A percentile compares a stretch with the other conserved stretches of the same genome.
These are phyloP conservation scores for Rhinopomastus cyanomelas DNA, from an alignment of 2,113 vertebrate genomes.

Conservation along the genomic window DNA sequence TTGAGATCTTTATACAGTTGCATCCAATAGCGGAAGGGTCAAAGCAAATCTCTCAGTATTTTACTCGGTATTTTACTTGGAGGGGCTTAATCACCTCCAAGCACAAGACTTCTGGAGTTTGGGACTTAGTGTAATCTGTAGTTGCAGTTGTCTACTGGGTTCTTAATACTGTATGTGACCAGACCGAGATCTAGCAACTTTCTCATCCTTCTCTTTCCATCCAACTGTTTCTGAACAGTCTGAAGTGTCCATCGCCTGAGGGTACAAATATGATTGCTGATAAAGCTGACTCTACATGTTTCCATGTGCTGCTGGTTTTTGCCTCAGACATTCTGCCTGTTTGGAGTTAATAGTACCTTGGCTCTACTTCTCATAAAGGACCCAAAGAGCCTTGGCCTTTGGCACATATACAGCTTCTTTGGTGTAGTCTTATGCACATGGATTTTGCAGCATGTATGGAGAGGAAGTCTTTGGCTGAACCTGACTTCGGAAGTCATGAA, in stretches of 20 bases:
- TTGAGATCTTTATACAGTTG: neutral
- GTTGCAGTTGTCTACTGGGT: neutral
- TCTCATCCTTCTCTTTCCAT: neutral
- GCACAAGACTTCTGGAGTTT: neutral
- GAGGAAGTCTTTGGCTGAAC: slow-evolving; percentile 47
- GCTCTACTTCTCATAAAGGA: slow-evolving; percentile 18
- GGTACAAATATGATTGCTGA: neutral
- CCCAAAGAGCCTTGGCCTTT: slow-evolving; percentile 40
- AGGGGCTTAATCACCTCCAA: neutral
- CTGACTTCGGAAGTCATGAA: slow-evolving; percentile 39
- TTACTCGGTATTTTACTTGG: neutral
- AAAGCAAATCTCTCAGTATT: neutral
- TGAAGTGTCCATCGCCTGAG: neutral
- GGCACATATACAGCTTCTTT: slow-evolving; percentile 18
- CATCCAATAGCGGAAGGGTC: neutral
- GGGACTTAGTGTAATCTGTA: neutral
- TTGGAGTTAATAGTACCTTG: slow-evolving; percentile 17
- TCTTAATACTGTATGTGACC: neutral
- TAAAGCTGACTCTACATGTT: neutral
- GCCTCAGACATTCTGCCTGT: neutral
- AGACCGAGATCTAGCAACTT: neutral
- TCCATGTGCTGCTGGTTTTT: slow-evolving; percentile 6
- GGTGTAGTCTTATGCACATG: slow-evolving; percentile 3
- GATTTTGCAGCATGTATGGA: slow-evolving; percentile 34
- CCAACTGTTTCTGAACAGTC: neutral